Conservation (phyloP, 2,888 invertebrate species). For the Sthenelais limicola region DNA sequence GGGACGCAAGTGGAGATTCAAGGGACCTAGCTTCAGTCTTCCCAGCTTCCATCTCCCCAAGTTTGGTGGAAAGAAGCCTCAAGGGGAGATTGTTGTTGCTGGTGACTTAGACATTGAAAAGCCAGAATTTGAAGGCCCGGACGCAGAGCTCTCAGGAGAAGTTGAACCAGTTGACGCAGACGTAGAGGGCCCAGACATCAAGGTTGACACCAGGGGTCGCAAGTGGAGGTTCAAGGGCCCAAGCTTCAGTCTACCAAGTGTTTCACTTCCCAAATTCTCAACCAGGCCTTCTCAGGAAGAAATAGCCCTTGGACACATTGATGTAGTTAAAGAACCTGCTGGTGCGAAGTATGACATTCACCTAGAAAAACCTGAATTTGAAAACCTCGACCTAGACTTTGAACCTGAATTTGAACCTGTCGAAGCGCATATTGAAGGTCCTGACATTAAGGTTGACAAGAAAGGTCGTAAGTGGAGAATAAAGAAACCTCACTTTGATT, state of each 20-base stretch:
- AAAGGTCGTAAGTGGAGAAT: constrained; percentile 20
- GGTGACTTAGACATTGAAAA: too few relatives aligned
- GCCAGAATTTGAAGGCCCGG: constrained; percentile 5
- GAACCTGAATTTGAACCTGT: constrained; percentile 10
- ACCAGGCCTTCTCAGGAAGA: not conserved
- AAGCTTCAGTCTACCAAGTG: constrained; percentile 18
- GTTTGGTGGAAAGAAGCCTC: too few relatives aligned
- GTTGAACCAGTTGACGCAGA: too few relatives aligned
- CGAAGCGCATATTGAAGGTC: constrained; percentile 25
- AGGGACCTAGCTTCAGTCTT: too few relatives aligned
- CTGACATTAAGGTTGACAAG: not conserved
- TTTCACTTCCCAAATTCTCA: constrained; percentile 6
- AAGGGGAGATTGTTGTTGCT: too few relatives aligned
- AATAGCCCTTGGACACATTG: constrained; percentile 2
- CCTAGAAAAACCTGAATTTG: constrained; percentile 3
- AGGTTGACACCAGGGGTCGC: not conserved
- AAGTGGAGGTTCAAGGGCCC: constrained; percentile 18
- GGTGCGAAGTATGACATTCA: constrained; percentile 14
- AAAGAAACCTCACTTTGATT: constrained; percentile 13
- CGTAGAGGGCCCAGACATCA: constrained; percentile 3
- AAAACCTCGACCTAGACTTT: constrained; percentile 2
- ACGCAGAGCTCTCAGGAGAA: not conserved
- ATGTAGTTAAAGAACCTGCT: constrained; percentile 1
- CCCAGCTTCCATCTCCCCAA: too few relatives aligned
- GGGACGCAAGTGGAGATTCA: too few relatives aligned